Base-by-base conservation (phyloP, 1,140 invertebrate species). In the Artemia franciscana region DNA sequence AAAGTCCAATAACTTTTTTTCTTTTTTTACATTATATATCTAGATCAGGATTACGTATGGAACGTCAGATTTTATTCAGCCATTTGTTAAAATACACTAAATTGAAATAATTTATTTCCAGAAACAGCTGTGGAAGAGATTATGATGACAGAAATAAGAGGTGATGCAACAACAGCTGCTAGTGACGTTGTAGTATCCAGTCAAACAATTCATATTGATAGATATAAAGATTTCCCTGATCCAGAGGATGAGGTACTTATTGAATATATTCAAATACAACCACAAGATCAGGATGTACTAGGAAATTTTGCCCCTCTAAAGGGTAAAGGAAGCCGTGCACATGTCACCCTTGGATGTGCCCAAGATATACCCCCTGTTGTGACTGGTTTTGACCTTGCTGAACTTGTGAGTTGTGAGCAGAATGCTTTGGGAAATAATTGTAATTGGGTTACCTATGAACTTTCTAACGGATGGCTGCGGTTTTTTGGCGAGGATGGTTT, bases 351-450 rank as follows among this genome's bases (percentile, higher is more conserved):
- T 24, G 68, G 65, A 5, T 67, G 65, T 65, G 64, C 65, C 9
- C 57, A 57, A 23, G 64, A 62, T 7, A 61, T 66, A 12, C 61
- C 60, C 26, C 61, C 66, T 18, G 66, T 68, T 21, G 65, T 39
- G 18, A 66, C 67, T 28, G 68, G 68, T 5, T 63, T 65, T 65
- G 68, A 69, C 63, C 24, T 69, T 9, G 39, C 69, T 7, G 28
- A 59, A 21, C 61, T 64, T 58, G 60, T 69, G 5, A 23, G 61
- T 27, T 24, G 15, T 12, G 66, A 67, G 39, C 30, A 60, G 51
- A 15, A 24, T 5, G 18, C 59, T 26, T 60, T 60, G 9, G 58
- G 58, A 4, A 4, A 18, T 59, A 24, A 51, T 7, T 21, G 12
- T 15, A 30, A 7, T 15, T 28, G 59, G 18, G 39, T 57, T 56